A percentile compares a stretch with the other conserved stretches of the same genome.
Evolutionary conservation across 1,140 invertebrate species (phyloP).

Genomic region (Phymorhynchus buccinoides): DNA sequence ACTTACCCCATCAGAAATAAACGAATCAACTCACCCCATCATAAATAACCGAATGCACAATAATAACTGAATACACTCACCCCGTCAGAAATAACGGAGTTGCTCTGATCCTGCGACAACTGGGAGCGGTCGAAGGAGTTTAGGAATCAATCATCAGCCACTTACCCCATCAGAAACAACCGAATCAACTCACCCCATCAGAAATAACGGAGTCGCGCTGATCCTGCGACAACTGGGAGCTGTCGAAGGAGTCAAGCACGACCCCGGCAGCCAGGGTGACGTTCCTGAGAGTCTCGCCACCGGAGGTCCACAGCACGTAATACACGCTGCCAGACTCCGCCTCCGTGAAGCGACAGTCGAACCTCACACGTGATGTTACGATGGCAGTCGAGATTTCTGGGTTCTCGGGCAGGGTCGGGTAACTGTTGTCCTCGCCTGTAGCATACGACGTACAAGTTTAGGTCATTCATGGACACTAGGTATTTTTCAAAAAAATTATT

Average conservation of each 20-base stretch:
- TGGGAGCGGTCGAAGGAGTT: too few relatives aligned
- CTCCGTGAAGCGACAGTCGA: conserved; percentile 43
- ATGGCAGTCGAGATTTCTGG: conserved; percentile 35
- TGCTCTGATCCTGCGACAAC: too few relatives aligned
- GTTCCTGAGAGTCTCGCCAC: neutral
- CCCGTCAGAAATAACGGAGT: too few relatives aligned
- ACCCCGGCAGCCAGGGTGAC: neutral
- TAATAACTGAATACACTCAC: too few relatives aligned
- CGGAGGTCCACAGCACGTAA: conserved; percentile 40
- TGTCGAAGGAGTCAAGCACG: conserved; percentile 39
- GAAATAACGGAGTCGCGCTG: conserved; percentile 41
- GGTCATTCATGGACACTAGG: too few relatives aligned
- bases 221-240: conserved; percentile 19
- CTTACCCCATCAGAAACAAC: too few relatives aligned
- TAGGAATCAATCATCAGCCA: too few relatives aligned
- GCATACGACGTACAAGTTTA: too few relatives aligned
- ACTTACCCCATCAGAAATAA: too few relatives aligned
- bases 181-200: conserved; percentile 20
- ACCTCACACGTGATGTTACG: conserved; percentile 23
- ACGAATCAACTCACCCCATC: too few relatives aligned
- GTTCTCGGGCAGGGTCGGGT: conserved; percentile 35
- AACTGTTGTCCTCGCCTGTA: conserved; percentile 44
- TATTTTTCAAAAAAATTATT: neutral
- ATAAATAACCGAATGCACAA: too few relatives aligned
- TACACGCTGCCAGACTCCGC: conserved; percentile 43